Conservation (phyloP, 2,113 vertebrate genomes). For the Machaerirhynchus nigripectus region DNA sequence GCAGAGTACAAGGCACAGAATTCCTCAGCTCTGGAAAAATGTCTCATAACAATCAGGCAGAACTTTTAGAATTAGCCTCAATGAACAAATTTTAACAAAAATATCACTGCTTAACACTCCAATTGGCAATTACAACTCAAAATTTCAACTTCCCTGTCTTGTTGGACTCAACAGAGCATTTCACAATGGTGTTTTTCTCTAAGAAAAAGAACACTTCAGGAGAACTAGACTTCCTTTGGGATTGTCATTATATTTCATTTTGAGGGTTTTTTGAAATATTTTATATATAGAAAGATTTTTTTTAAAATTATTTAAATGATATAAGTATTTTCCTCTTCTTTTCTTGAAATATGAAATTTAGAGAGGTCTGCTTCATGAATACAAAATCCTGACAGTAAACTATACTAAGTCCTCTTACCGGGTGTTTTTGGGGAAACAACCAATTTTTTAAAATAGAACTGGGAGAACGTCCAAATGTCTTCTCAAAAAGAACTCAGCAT, state of each 20-base stretch:
- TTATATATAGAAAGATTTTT: neutral
- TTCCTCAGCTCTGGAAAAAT: neutral
- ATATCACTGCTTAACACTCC: neutral
- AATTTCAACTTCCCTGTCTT: neutral
- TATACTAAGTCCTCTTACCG: neutral
- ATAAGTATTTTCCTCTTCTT: neutral
- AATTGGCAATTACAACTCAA: neutral
- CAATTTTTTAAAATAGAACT: neutral
- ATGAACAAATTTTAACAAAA: neutral
- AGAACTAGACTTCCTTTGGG: neutral
- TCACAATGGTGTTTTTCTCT: neutral
- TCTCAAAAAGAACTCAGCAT: neutral
- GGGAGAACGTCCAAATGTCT: neutral
- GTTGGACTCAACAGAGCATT: neutral
- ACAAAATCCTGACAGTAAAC: neutral
- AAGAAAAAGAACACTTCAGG: neutral
- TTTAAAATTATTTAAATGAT: neutral
- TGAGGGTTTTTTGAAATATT: accelerated
- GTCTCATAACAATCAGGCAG: neutral
- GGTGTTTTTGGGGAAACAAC: neutral
- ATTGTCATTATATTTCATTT: neutral
- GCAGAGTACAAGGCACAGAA: neutral
- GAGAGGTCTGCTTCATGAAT: neutral
- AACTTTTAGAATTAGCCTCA: neutral
- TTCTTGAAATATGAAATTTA: neutral